These are phyloP conservation scores for Garra rufa DNA, from an alignment of 2,113 vertebrate species.

Conservation along the genomic window DNA sequence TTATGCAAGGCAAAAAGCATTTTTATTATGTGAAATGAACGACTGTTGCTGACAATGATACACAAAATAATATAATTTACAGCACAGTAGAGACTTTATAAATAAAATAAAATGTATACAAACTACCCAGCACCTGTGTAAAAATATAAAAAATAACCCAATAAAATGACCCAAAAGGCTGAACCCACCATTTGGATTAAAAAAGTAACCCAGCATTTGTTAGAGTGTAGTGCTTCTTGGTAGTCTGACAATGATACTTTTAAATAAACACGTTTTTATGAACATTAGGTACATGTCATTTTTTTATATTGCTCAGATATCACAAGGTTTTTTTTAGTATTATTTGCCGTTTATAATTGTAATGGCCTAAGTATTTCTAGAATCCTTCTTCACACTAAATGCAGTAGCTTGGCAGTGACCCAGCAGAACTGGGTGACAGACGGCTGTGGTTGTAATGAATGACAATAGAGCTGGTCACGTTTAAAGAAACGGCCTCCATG, in stretches of 20 bases:
- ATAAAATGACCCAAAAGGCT: too few species aligned
- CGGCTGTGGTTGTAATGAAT: slow-evolving; percentile 14
- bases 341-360: not conserved
- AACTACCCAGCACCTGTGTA: too few species aligned
- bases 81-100: too few species aligned
- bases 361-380: not conserved
- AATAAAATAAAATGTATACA: too few species aligned
- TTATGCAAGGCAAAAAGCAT: too few species aligned
- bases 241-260: too few species aligned
- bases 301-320: not conserved
- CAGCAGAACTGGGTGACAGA: not conserved
- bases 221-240: too few species aligned
- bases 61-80: too few species aligned
- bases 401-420: not conserved
- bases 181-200: too few species aligned
- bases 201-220: too few species aligned
- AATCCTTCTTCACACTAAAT: slow-evolving; percentile 8
- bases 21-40: too few species aligned
- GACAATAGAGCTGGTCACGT: slow-evolving; percentile 31
- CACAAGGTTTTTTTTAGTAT: not conserved
- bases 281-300: not conserved
- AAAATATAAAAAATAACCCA: not conserved
- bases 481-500: not conserved
- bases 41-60: too few species aligned
- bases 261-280: not conserved